Evolutionary conservation across 2,888 invertebrate genomes (phyloP), one percentile per base, ranked within the genome.

Genomic region (Clostera curtula): DNA sequence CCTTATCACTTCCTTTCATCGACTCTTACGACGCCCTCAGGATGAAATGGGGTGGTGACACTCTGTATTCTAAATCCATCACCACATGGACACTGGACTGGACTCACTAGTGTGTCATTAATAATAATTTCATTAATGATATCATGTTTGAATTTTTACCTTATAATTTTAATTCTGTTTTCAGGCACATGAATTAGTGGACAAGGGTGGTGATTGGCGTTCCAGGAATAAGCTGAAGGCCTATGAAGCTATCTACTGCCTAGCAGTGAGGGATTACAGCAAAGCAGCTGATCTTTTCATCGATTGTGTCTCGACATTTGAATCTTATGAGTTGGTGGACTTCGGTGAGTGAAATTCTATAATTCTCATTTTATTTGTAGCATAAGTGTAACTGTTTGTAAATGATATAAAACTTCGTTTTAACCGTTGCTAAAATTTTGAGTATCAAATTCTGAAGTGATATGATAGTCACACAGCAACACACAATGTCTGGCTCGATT

Each of bases 191-290:
- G 90, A 66, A 56, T 71, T 93, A 17, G 97, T 98, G 40, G 97
- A 98, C 72, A 96, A 98, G 83, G 99, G 99, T 40, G 99, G 99
- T 7, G 99, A 99, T 71, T 99, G 99, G 99, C 97, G 99, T 59
- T 89, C 99, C 25, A 88, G 98, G 47, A 99, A 99, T 71, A 91
- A 99, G 41, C 85, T 99, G 13, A 98, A 98, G 79, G 99, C 98
- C 0, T 97, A 97, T 61, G 96, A 96, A 79, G 99, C 98, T 20
- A 91, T 97, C 19, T 99, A 98, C 69, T 94, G 95, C 48, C 92
- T 99, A 73, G 94, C 98, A 0, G 93, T 99, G 19, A 88, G 99
- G 37, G 98, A 99, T 67, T 99, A 99, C 70, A 95, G 95, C 68
- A 92, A 90, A 46, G 98, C 99, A 5, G 97, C 98, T 0, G 92